Conservation (phyloP, 2,888 invertebrate species). For the Drosophila paranaensis region DNA sequence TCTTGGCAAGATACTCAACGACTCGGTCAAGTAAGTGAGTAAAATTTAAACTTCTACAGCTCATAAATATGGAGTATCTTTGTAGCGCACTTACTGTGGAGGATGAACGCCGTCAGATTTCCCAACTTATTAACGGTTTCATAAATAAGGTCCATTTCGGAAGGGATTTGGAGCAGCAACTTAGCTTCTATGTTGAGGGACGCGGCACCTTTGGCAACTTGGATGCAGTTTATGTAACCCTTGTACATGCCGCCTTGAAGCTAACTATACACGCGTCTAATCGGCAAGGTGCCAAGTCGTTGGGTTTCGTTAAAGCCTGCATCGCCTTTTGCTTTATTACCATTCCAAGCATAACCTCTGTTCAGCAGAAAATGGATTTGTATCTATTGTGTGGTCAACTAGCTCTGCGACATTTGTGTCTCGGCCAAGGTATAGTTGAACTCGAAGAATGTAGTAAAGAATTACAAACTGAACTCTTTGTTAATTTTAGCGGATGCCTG, state of each 20-base stretch:
- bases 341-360: constrained; percentile 95
- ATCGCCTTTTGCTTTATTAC: constrained; percentile 98
- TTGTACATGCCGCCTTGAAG: constrained; percentile 95
- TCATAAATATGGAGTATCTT: background rate
- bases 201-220: constrained; percentile 95
- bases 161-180: constrained; percentile 94
- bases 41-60: background rate
- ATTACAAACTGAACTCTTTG: background rate
- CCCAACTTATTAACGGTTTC: constrained; percentile 92
- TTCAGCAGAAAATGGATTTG: constrained; percentile 92
- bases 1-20: constrained; percentile 95
- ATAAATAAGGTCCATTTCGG: constrained; percentile 93
- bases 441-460: fast-evolving
- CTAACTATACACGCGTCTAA: constrained; percentile 89
- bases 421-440: constrained; percentile 91
- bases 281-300: constrained; percentile 91
- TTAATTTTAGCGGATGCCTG: constrained; percentile 93
- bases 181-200: constrained; percentile 97
- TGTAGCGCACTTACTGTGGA: constrained; percentile 94
- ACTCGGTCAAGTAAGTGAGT: constrained; percentile 93
- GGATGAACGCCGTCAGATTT: constrained; percentile 95
- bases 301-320: constrained; percentile 96
- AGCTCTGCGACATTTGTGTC: constrained; percentile 94
- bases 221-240: constrained; percentile 92
- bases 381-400: constrained; percentile 95